phyloP scores from a whole-genome alignment of 2,113 vertebrate genomes.

The Rousettus leschenaultii region DNA sequence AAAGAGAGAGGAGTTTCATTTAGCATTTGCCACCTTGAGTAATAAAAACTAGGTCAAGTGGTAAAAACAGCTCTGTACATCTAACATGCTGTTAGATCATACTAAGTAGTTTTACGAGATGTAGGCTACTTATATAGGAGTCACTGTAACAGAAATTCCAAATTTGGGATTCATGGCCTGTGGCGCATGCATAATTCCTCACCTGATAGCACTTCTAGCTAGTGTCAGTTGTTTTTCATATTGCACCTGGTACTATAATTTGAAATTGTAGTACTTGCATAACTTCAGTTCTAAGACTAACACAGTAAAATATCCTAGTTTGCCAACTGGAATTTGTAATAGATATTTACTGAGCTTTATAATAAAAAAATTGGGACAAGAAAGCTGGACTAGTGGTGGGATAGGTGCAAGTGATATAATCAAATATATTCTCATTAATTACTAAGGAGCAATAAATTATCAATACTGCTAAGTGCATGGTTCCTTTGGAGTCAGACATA shows the following conservation, averaged over 20 bases:
- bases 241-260: slow-evolving; percentile 13
- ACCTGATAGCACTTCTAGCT: background rate
- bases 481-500: slow-evolving; percentile 30
- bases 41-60: background rate
- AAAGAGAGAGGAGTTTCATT: background rate
- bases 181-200: background rate
- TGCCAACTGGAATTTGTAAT: slow-evolving; percentile 3
- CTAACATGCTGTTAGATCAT: background rate
- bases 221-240: background rate
- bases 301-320: background rate
- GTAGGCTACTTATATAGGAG: slow-evolving; percentile 42
- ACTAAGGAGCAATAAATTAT: background rate
- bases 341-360: slow-evolving; percentile 19
- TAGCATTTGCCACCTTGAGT: background rate
- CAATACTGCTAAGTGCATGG: background rate
- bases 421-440: slow-evolving; percentile 39
- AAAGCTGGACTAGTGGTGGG: background rate
- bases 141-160: slow-evolving; percentile 23
- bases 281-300: slow-evolving; percentile 41
- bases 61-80: background rate
- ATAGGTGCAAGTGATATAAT: background rate
- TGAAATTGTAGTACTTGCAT: background rate
- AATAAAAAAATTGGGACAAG: slow-evolving; percentile 2
- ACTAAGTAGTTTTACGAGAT: slow-evolving; percentile 53
- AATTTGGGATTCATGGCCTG: background rate